phyloP scores from a whole-genome alignment of 2,797 vertebrate genomes.

The Brachyrhaphis roseni region DNA sequence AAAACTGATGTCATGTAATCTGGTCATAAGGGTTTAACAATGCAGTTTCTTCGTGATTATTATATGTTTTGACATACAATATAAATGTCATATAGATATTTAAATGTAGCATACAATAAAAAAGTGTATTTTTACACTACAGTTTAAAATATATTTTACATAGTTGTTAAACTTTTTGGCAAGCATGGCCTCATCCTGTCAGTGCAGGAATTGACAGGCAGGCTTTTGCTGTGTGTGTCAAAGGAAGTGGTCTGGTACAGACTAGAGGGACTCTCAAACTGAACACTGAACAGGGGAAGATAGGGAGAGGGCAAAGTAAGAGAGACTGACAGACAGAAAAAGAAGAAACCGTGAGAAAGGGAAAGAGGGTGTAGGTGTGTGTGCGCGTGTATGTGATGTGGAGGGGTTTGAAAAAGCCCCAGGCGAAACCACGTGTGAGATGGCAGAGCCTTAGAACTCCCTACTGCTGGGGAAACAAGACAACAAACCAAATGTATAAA shows the following conservation, averaged over 20 bases:
- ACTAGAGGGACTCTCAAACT: slow-evolving; percentile 74
- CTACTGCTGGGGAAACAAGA: slow-evolving; percentile 67
- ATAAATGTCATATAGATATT: slow-evolving; percentile 7
- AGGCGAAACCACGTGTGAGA: slow-evolving; percentile 68
- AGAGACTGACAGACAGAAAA: slow-evolving; percentile 31
- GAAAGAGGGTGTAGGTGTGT: slow-evolving; percentile 9
- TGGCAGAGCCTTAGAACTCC: slow-evolving; percentile 62
- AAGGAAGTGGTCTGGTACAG: slow-evolving; percentile 73
- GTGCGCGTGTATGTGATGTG: slow-evolving; percentile 8
- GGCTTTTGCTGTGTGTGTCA: slow-evolving; percentile 70
- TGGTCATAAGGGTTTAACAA: not conserved
- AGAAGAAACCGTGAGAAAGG: slow-evolving; percentile 17
- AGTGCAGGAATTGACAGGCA: slow-evolving; percentile 68
- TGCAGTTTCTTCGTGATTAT: not conserved
- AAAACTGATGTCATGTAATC: not conserved
- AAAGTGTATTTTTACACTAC: slow-evolving; percentile 30
- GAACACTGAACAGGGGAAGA: slow-evolving; percentile 64
- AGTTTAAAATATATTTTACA: slow-evolving; percentile 39
- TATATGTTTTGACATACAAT: not conserved
- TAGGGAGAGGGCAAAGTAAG: slow-evolving; percentile 52
- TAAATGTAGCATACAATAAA: slow-evolving; percentile 25
- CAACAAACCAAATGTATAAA: slow-evolving; percentile 70
- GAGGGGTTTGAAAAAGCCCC: slow-evolving; percentile 62
- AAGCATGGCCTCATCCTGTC: slow-evolving; percentile 79
- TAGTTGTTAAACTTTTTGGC: slow-evolving; percentile 57